These are phyloP conservation scores for Steromphala cineraria DNA, from an alignment of 2,888 invertebrate genomes.

Conservation along the genomic window DNA sequence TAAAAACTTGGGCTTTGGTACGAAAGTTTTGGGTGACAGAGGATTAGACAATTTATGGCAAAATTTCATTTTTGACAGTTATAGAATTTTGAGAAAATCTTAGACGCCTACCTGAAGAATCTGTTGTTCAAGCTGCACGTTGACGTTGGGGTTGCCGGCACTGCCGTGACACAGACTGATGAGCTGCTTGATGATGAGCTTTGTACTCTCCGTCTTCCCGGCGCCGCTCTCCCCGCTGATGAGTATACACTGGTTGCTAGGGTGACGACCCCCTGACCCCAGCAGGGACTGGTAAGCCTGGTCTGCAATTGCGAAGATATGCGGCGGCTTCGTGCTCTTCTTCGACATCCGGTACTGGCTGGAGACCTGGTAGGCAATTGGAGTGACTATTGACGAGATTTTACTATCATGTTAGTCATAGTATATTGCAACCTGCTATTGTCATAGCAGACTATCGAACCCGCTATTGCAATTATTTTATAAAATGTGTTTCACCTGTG, in stretches of 20 bases:
- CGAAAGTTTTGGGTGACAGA: too few species aligned
- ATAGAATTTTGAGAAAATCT: too few species aligned
- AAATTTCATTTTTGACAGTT: not conserved
- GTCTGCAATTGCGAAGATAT: constrained; percentile 73
- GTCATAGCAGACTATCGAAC: too few species aligned
- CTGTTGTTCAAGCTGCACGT: constrained; percentile 72
- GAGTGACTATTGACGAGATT: not conserved
- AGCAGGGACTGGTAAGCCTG: constrained; percentile 68
- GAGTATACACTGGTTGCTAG: constrained; percentile 70
- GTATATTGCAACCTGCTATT: too few species aligned
- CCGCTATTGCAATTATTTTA: too few species aligned
- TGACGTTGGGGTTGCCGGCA: constrained; percentile 37
- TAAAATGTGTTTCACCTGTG: too few species aligned
- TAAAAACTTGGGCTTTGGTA: too few species aligned
- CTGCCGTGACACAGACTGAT: constrained; percentile 64
- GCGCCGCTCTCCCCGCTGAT: constrained; percentile 75
- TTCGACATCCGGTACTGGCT: constrained; percentile 57
- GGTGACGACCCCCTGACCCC: constrained; percentile 58
- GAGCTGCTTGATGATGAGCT: constrained; percentile 72
- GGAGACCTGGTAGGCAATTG: constrained; percentile 47
- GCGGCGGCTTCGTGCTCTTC: constrained; percentile 65
- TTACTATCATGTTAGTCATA: not conserved
- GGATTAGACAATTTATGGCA: not conserved
- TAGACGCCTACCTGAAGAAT: constrained; percentile 65
- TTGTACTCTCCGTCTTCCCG: constrained; percentile 74